Base-by-base conservation (phyloP, 2,888 invertebrate genomes). In the Caradrina kadenii region DNA sequence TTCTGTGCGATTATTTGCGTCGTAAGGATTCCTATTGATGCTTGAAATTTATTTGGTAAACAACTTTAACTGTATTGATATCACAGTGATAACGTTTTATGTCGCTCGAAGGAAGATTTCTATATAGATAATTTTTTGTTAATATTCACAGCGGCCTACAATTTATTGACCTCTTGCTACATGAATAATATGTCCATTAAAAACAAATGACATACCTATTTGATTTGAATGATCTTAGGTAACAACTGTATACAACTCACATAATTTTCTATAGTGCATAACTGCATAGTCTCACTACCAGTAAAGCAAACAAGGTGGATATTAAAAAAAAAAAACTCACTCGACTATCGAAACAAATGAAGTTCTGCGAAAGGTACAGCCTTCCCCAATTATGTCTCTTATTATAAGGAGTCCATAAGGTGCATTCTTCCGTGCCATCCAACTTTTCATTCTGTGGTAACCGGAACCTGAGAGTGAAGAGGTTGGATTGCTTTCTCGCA, bases 301-400 rank as follows among this genome's bases (percentile, higher is more conserved):
- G 6, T 21, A 21, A 42, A 59, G 22, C 13, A 19, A 10, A 1
- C 10, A 59, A 10, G 50, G 10, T 3, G 19, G 35, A 22, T 15
- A 26, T 39, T 17, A 45, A 49, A 42, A 39, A 42, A 39, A n/a
- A 13, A 66, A 58, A 55, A 93, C 96, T 96, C 90, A 99, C 99
- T 96, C 98, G 97, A 93, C 99, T 99, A 89, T 98, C 98, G 91
- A 99, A 99, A 92, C 99, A 99, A 86, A 99, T 97, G 91, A 99
- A 99, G 95, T 98, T 99, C 88, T 98, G 98, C 0, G 99, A 99
- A 60, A 99, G 95, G 92, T 98, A 99, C 86, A 99, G 96, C 80
- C 97, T 97, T 19, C 99, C 99, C 96, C 97, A 97, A 68, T 98
- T 98, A 89, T 98, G 98, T 81, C 97, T 97, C 91, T 99, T 99